Evolutionary conservation across 2,113 vertebrate genomes (phyloP).

Genomic region (Puntigrus tetrazona): DNA sequence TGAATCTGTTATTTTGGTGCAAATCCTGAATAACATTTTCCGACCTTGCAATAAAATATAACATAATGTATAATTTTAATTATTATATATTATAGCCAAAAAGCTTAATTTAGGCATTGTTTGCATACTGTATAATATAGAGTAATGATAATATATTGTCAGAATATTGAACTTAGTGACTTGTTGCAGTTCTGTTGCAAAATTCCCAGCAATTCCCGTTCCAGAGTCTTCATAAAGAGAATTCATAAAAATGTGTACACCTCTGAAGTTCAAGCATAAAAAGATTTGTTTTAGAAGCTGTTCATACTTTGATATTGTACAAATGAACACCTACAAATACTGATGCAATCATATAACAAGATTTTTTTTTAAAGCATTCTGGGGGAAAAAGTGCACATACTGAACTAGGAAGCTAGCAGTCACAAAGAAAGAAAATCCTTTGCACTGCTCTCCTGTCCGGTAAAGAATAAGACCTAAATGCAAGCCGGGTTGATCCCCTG

Average conservation of each 20-base stretch:
- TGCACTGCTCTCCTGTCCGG: constrained; percentile 4
- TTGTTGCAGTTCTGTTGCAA: background rate
- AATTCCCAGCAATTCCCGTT: background rate
- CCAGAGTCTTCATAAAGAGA: background rate
- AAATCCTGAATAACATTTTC: no score
- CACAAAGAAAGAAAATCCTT: background rate
- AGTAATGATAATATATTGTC: background rate
- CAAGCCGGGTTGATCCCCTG: background rate
- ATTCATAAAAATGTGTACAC: background rate
- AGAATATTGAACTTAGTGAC: background rate
- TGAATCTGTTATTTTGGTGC: no score
- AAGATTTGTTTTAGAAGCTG: background rate
- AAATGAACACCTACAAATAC: background rate
- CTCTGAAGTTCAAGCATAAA: background rate
- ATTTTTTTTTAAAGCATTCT: background rate
- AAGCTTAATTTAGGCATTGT: background rate
- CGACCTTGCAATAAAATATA: no score
- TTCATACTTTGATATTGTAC: background rate
- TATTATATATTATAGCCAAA: background rate
- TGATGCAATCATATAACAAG: background rate
- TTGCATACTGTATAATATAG: background rate
- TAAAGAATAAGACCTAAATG: constrained; percentile 23
- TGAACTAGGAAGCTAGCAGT: background rate
- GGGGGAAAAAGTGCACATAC: background rate
- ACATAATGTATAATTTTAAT: no score